Evolutionary conservation across 2,888 invertebrate genomes (phyloP), one percentile per base, ranked within the genome.

Genomic region (Sylvicola fuscatus): DNA sequence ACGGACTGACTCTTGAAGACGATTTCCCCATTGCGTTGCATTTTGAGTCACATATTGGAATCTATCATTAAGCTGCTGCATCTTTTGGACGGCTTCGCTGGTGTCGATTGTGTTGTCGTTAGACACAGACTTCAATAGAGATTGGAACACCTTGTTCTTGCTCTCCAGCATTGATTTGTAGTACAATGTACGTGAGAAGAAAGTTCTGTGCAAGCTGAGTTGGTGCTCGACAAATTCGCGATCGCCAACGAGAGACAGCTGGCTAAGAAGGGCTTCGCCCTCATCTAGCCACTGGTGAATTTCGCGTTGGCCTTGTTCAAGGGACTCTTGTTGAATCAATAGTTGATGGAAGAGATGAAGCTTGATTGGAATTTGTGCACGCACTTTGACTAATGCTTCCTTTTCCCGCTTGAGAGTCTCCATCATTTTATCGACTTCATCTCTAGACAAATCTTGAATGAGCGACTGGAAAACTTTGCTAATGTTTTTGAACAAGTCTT

Each of bases 151-250:
- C 59, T 90, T 90, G 58, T 90, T 90, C 61, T 90, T 90, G 53
- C 86, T 89, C 49, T 92, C 92, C 39, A 93, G 55, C 81, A 90
- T 87, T 0, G 89, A 84, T 48, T 83, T 83, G 60, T 90, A 90
- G 58, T 90, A 89, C 0, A 86, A 69, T 0, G 79, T 82, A 38
- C 87, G 71, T 0, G 86, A 79, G 58, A 93, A 90, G 65, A 87
- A 89, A 8, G 71, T 66, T 48, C 86, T 86, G 50, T 92, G 75
- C 47, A 69, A 70, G 45, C 84, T 84, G 35, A 90, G 65, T 41
- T 80, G 74, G 17, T 72, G 69, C 44, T 81, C 73, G 27, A 84
- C 66, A 5, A 68, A 60, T 45, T 86, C 81, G 38, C 77, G 75
- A 42, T 72, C 71, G 3, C 69, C 73, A 3, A 67, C 62, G 2